Percentiles rank a stretch among this genome's conserved stretches.
These are phyloP conservation scores for Ormia ochracea DNA, from an alignment of 2,888 invertebrate species.

Conservation along the genomic window DNA sequence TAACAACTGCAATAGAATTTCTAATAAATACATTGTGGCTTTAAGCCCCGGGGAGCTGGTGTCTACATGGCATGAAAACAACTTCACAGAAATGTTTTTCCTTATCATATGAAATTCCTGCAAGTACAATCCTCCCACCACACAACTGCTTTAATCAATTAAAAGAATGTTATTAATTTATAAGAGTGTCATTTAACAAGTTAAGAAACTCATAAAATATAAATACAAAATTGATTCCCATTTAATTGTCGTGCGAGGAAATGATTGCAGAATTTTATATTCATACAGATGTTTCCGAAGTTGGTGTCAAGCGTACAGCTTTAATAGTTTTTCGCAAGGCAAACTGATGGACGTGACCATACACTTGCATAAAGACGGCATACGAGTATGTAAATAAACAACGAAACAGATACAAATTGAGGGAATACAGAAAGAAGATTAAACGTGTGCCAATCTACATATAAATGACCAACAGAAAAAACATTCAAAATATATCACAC, in stretches of 20 bases:
- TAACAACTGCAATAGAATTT: no score
- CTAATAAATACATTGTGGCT: no score
- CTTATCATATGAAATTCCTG: no score
- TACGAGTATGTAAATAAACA: background rate
- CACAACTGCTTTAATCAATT: background rate
- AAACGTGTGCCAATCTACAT: constrained; percentile 47
- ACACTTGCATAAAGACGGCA: background rate
- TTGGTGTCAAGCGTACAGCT: background rate
- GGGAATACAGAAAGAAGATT: constrained; percentile 10
- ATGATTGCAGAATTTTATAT: background rate
- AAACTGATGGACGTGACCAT: background rate
- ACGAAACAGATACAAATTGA: background rate
- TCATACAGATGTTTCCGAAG: background rate
- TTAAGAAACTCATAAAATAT: constrained; percentile 17
- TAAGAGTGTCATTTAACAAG: constrained; percentile 8
- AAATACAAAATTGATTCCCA: constrained; percentile 27
- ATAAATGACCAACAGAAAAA: constrained; percentile 44
- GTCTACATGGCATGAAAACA: no score
- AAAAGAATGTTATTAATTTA: constrained; percentile 16
- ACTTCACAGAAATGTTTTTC: no score
- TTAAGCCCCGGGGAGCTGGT: no score
- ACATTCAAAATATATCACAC: background rate
- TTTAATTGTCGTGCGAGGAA: constrained; percentile 1
- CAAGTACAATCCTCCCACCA: no score
- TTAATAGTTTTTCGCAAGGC: background rate